Evolutionary conservation across 1,140 invertebrate genomes (phyloP), one percentile per base, ranked within the genome.

Genomic region (Saccostrea glomerata): DNA sequence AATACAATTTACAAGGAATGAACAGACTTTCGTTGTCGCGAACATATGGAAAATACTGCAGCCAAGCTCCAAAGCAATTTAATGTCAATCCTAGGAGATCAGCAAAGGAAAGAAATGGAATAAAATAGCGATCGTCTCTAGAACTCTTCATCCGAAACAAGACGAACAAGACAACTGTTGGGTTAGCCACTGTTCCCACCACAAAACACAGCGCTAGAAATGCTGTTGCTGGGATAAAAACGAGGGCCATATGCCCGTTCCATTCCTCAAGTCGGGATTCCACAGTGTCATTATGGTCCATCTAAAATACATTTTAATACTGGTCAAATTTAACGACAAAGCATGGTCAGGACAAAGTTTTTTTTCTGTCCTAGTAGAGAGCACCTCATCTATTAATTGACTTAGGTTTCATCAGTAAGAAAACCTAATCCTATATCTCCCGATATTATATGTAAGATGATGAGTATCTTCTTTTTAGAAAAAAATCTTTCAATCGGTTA

Each of bases 51-150:
- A 73, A 73, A 12, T 73, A 84, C 70, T 73, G 56, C 20, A 15
- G 12, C 25, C 47, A 88, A 30, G 84, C 63, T 63, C 40, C 63
- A 20, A 17, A 20, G n/a, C 15, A 66, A 73, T 58, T 66, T 20
- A 55, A 85, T 54, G 6, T 30, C 11, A n/a, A 60, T 13, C 82
- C 83, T 5, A 88, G 54, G 9, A 88, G 55, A 85, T 88, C 87
- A 23, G 85, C 25, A 60, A 84, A 54, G 9, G 87, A 82, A n/a
- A 88, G 77, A n/a, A 55, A 85, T 17, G 87, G 82, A 20, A 85
- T 88, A 56, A 88, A 88, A 73, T 88, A 88, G 15, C 87, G 12
- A n/a, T 88, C 87, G 12, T 73, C 63, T 56, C 66, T 77, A 7
- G 73, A 60, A 55, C 20, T 47, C 17, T 70, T 85, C 60, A 88